Evolutionary conservation across 2,797 vertebrate species (phyloP).

Genomic region (Nyctalus aviator): DNA sequence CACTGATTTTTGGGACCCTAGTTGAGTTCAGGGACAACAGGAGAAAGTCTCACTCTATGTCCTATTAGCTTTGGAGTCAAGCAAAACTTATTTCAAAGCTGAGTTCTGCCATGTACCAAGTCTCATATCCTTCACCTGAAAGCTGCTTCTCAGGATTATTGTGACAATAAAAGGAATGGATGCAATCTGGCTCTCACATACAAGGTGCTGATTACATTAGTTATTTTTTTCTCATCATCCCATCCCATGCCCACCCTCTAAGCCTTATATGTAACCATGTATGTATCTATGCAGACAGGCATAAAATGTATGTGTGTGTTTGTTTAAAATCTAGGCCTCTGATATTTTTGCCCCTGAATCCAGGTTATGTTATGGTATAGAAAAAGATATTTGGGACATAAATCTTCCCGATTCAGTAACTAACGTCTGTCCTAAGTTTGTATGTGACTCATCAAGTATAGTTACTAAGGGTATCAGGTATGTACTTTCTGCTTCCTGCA

Average conservation of each 20-base stretch:
- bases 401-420: slow-evolving; percentile 56
- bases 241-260: not conserved
- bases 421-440: not conserved
- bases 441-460: slow-evolving; percentile 67
- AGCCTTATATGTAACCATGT: not conserved
- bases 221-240: not conserved
- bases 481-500: slow-evolving; percentile 85
- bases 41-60: not conserved
- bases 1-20: not conserved
- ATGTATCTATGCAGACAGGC: not conserved
- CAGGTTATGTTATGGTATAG: not conserved
- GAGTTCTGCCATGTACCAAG: not conserved
- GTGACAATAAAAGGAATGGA: not conserved
- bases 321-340: not conserved
- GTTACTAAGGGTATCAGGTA: slow-evolving; percentile 78
- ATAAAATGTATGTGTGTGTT: not conserved
- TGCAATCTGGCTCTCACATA: not conserved
- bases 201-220: not conserved
- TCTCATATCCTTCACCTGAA: not conserved
- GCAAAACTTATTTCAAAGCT: not conserved
- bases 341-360: not conserved
- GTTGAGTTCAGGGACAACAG: not conserved
- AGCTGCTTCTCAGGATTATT: not conserved
- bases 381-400: not conserved
- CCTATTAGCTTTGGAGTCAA: not conserved